Base-by-base conservation (phyloP, 1,140 invertebrate species). In the Wasmannia auropunctata region DNA sequence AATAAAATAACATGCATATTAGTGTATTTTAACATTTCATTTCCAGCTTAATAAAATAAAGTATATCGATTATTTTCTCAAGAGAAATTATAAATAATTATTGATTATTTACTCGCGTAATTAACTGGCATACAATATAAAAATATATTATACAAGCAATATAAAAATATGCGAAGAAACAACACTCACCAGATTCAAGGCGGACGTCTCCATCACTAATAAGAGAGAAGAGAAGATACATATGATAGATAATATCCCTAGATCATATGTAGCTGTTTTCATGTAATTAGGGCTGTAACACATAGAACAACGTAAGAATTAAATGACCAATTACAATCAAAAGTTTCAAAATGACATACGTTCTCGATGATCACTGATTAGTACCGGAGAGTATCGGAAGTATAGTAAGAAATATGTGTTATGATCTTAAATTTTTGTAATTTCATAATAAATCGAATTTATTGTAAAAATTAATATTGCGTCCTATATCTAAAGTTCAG, bases 201-300 rank as follows among this genome's bases (percentile, higher is more conserved):
- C 75, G 79, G 92, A 92, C 84, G 86, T 90, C 84, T 93, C 93
- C 93, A 93, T 93, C n/a, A 54, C 51, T 7, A 70, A 89, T 88
- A 65, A 88, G 67, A 85, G 6, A 25, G 22, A 72, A 81, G 83
- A 74, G n/a, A n/a, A n/a, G n/a, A n/a, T n/a, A n/a, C n/a, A n/a
- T 88, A 60, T 69, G 28, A 65, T 40, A 40, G 19, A 16, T 7
- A 58, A 34, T 43, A 16, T 62, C 37, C 34, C 51, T 34, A 76
- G 31, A 76, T 14, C 3, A 19, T 49, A n/a, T 11, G 16, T 46
- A 31, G 25, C 25, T 67, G 60, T 31, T 22, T 25, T 60, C 28
- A 28, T 22, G n/a, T 8, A 14, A 54, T 51, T 19, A 51, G 1
- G 5, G 19, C 16, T 19, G 16, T 49, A 49, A 49, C 46, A 0